Conservation (phyloP, 2,797 vertebrate genomes). For the Apodemus agrarius region DNA sequence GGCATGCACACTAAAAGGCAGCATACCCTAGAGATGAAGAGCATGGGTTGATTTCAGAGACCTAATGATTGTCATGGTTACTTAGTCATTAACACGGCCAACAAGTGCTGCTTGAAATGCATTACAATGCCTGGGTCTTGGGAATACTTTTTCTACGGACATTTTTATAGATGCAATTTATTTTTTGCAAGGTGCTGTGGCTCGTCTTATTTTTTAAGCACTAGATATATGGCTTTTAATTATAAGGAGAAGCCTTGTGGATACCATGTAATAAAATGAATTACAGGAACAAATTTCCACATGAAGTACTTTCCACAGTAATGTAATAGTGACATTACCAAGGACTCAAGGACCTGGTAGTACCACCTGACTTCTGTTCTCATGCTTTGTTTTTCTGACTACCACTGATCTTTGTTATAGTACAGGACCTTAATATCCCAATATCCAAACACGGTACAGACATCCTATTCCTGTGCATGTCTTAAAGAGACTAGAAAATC, state of each 20-base stretch:
- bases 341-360: background rate
- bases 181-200: conserved; percentile 41
- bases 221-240: conserved; percentile 53
- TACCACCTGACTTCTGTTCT: background rate
- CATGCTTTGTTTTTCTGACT: background rate
- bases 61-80: conserved; percentile 73
- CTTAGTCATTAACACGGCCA: conserved; percentile 61
- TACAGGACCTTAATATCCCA: background rate
- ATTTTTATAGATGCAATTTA: conserved; percentile 61
- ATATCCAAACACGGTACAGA: background rate
- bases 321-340: conserved; percentile 36
- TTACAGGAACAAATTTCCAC: conserved; percentile 30
- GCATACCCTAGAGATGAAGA: background rate
- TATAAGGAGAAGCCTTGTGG: conserved; percentile 4
- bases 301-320: conserved; percentile 43
- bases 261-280: conserved; percentile 37
- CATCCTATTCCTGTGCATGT: background rate
- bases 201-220: conserved; percentile 58
- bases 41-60: conserved; percentile 11
- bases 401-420: background rate
- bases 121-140: conserved; percentile 39
- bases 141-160: conserved; percentile 19
- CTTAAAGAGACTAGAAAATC: background rate
- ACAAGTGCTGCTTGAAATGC: conserved; percentile 63
- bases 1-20: background rate